These are phyloP conservation scores for Mormyrus iriodes DNA, from an alignment of 2,113 vertebrate species.

Conservation along the genomic window DNA sequence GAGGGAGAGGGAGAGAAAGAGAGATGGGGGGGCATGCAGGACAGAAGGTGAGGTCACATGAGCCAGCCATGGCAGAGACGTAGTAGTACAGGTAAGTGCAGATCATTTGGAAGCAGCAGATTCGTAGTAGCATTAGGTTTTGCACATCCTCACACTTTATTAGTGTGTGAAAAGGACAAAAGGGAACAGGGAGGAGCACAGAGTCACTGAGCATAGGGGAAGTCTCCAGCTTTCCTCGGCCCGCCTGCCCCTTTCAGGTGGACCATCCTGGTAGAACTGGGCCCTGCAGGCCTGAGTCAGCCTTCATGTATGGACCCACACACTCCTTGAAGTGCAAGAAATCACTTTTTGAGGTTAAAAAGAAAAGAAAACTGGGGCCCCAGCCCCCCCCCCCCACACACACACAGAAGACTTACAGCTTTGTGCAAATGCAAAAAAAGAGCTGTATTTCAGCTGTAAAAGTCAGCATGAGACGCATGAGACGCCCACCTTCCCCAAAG, in stretches of 20 bases:
- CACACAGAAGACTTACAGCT: not conserved
- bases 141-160: not conserved
- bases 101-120: not conserved
- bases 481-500: not conserved
- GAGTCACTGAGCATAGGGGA: not conserved
- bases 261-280: not conserved
- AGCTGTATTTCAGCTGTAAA: not conserved
- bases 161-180: not conserved
- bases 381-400: not conserved
- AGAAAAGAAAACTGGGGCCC: not conserved
- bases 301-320: not conserved
- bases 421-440: not conserved
- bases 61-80: slow-evolving; percentile 24
- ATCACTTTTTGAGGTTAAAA: not conserved
- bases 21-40: slow-evolving; percentile 39
- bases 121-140: not conserved
- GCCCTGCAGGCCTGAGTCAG: not conserved
- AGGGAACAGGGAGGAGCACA: not conserved
- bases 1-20: slow-evolving; percentile 45
- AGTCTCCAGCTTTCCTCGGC: no score
- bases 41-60: slow-evolving; percentile 30
- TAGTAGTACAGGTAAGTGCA: slow-evolving; percentile 17
- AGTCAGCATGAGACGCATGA: not conserved
- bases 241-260: no score
- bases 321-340: not conserved